phyloP scores from a whole-genome alignment of 2,113 vertebrate genomes.

The Leucosticte australis region DNA sequence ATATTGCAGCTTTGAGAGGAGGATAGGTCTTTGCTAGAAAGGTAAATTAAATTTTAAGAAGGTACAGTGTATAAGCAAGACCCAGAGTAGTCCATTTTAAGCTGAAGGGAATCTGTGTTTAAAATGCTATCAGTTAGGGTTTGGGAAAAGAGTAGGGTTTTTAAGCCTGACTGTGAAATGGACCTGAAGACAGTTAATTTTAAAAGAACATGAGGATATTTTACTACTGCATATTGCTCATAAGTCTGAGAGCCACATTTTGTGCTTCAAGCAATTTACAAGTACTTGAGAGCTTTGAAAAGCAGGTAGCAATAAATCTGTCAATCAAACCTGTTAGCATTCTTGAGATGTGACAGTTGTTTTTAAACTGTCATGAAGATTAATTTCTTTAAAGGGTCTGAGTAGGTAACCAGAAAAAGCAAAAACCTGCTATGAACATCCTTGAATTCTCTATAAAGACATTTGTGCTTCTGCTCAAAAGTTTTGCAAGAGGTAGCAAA shows the following conservation, averaged over 20 bases:
- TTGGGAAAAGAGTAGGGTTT: not conserved
- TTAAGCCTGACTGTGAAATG: not conserved
- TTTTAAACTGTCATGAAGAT: not conserved
- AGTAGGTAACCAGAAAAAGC: not conserved
- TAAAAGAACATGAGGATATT: not conserved
- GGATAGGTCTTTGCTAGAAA: not conserved
- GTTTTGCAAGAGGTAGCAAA: not conserved
- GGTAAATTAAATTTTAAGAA: not conserved
- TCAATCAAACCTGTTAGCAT: not conserved
- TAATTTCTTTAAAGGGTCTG: not conserved
- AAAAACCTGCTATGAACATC: not conserved
- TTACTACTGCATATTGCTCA: not conserved
- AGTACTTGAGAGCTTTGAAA: not conserved
- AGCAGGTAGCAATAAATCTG: not conserved
- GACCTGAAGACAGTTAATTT: not conserved
- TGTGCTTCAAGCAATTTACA: not conserved
- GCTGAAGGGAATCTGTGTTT: not conserved
- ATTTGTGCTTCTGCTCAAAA: not conserved
- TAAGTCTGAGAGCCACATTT: not conserved
- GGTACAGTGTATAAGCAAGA: not conserved
- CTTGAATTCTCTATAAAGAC: not conserved
- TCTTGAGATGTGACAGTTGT: not conserved
- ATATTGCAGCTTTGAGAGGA: not conserved
- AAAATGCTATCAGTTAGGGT: not conserved
- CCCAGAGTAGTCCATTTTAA: not conserved